Percentiles rank a stretch among this genome's conserved stretches.
Evolutionary conservation across 2,113 vertebrate species (phyloP).

Genomic region (Pycnonotus jocosus): DNA sequence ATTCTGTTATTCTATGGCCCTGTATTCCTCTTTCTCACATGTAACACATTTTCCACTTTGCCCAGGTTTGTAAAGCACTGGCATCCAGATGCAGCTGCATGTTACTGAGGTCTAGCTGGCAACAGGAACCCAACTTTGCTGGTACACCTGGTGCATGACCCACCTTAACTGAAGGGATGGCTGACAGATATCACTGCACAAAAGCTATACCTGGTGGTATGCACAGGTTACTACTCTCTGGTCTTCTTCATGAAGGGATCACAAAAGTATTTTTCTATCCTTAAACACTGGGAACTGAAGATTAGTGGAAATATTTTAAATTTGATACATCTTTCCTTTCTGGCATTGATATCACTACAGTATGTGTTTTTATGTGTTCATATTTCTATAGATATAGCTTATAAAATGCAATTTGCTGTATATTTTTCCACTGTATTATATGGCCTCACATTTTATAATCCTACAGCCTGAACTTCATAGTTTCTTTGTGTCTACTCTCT

Average conservation of each 20-base stretch:
- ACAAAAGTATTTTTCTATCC: neutral
- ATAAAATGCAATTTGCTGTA: neutral
- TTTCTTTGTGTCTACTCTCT: neutral
- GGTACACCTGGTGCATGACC: too few relatives aligned
- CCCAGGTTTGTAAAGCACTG: neutral
- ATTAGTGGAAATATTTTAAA: neutral
- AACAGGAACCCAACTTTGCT: neutral
- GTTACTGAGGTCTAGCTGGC: neutral
- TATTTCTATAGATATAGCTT: neutral
- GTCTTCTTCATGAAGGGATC: neutral
- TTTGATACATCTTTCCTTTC: neutral
- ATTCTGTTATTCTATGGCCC: fast-evolving
- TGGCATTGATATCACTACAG: neutral
- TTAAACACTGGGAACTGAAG: neutral
- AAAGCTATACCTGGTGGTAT: neutral
- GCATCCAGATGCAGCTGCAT: neutral
- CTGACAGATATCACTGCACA: neutral
- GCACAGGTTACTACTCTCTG: neutral
- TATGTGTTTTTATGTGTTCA: neutral
- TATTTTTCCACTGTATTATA: neutral
- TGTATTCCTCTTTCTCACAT: neutral
- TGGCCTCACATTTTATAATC: neutral
- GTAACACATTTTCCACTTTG: neutral
- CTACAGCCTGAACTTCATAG: neutral
- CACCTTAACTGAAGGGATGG: neutral